These are phyloP conservation scores for Antitype chi DNA, from an alignment of 2,888 invertebrate species.

Conservation along the genomic window DNA sequence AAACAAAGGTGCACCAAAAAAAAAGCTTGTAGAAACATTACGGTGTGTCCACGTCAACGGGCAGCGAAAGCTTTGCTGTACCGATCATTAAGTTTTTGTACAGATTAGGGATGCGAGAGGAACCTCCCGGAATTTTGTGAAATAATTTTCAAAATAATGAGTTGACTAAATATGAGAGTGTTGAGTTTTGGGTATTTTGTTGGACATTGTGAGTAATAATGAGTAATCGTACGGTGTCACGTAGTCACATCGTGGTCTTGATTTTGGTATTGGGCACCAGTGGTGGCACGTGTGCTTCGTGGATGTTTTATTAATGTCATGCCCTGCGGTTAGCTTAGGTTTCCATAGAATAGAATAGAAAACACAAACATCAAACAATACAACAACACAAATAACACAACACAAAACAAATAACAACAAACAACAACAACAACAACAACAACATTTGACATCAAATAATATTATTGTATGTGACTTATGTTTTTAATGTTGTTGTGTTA, in stretches of 20 bases:
- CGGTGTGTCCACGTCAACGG: conserved; percentile 36
- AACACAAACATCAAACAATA: background rate
- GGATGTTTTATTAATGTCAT: conserved; percentile 9
- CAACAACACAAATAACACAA: no score
- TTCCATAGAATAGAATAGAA: background rate
- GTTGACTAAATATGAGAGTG: background rate
- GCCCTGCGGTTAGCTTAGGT: conserved; percentile 33
- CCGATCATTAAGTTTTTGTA: conserved; percentile 56
- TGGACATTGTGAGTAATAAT: conserved; percentile 3
- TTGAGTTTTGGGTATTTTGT: conserved; percentile 16
- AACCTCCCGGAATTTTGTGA: conserved; percentile 64
- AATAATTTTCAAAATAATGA: conserved; percentile 52
- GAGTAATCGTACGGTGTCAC: conserved; percentile 50
- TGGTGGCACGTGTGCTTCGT: background rate
- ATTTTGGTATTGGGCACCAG: conserved; percentile 17
- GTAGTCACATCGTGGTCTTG: conserved; percentile 28
- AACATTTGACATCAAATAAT: no score
- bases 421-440: no score
- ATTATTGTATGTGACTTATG: no score
- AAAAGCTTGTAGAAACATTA: conserved; percentile 10
- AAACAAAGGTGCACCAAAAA: conserved; percentile 48
- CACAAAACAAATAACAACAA: no score
- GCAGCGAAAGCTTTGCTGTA: conserved; percentile 47
- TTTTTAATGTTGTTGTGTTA: no score
- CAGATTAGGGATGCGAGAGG: conserved; percentile 47